Evolutionary conservation across 2,888 invertebrate species (phyloP).

Genomic region (Eilema griseolum): DNA sequence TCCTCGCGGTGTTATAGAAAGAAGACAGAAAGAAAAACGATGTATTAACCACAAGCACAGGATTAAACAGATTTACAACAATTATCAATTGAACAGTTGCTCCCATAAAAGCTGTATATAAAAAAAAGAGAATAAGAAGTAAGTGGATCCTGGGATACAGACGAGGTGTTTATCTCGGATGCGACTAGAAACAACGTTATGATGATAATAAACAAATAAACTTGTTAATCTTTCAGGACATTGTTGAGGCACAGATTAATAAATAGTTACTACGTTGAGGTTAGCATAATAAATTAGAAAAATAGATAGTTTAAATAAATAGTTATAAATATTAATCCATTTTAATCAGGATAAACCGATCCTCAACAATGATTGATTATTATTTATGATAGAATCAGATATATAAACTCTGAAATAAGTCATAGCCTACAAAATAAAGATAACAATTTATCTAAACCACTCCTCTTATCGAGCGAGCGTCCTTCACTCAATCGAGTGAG

Average conservation of each 20-base stretch:
- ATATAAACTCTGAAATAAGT: conserved; percentile 43
- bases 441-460: conserved; percentile 46
- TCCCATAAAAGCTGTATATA: too few relatives aligned
- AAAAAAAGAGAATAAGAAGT: too few relatives aligned
- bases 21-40: too few relatives aligned
- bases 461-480: conserved; percentile 46
- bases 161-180: too few relatives aligned
- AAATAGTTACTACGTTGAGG: too few relatives aligned
- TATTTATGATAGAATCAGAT: conserved; percentile 30
- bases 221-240: neutral
- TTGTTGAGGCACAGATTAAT: too few relatives aligned
- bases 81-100: too few relatives aligned
- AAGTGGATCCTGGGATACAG: too few relatives aligned
- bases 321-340: neutral
- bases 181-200: too few relatives aligned
- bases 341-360: conserved; percentile 21
- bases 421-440: conserved; percentile 41
- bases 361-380: conserved; percentile 48
- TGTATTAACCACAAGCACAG: too few relatives aligned
- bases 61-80: too few relatives aligned
- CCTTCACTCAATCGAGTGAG: conserved; percentile 42
- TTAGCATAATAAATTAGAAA: neutral
- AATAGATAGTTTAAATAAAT: conserved; percentile 1
- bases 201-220: neutral
- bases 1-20: too few relatives aligned